A percentile compares a stretch with the other conserved stretches of the same genome.
These are phyloP conservation scores for Sylvietta virens DNA, from an alignment of 2,113 vertebrate species.

Conservation along the genomic window DNA sequence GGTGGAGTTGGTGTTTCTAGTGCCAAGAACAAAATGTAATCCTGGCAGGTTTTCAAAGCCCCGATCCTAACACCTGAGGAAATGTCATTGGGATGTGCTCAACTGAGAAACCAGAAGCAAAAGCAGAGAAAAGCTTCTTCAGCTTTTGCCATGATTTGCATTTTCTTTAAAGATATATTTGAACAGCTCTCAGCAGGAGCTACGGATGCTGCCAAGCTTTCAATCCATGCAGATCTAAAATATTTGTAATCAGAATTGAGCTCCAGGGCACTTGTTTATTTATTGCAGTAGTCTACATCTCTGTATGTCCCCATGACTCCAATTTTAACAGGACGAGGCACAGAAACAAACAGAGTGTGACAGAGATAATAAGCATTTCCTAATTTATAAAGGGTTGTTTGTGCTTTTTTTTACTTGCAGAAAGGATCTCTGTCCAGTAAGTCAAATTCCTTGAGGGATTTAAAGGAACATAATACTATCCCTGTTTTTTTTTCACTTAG, in stretches of 20 bases:
- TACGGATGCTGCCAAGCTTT: background rate
- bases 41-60: constrained; percentile 7
- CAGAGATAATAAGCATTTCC: background rate
- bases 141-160: background rate
- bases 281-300: background rate
- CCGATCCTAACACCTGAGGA: background rate
- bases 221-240: background rate
- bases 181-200: background rate
- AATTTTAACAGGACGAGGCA: background rate
- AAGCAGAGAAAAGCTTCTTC: background rate
- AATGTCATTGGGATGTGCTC: background rate
- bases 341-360: background rate
- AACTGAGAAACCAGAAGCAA: background rate
- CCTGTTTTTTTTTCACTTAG: background rate
- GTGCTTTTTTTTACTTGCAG: background rate
- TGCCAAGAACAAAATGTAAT: background rate
- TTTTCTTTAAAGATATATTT: background rate
- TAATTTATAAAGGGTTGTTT: constrained; percentile 25
- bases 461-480: background rate
- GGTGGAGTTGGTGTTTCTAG: background rate
- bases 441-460: constrained; percentile 20
- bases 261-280: background rate
- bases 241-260: background rate
- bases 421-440: background rate
- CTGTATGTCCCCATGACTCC: background rate